Evolutionary conservation across 1,140 invertebrate species (phyloP).

Genomic region (Zophobas atratus): DNA sequence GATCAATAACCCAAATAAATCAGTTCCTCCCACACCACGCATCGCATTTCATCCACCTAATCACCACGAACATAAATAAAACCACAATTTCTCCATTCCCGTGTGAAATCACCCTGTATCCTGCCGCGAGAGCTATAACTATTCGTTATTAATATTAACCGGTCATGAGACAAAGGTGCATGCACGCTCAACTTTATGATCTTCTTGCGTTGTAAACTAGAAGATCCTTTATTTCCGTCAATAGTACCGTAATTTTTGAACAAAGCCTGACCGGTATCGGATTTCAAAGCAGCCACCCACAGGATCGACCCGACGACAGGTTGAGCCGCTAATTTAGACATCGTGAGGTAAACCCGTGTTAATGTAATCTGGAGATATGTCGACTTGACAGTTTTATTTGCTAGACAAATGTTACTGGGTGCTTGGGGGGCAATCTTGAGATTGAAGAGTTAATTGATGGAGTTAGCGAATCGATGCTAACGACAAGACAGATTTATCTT

Average conservation of each 20-base stretch:
- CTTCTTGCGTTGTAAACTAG: neutral
- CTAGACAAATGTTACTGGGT: neutral
- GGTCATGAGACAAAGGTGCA: slow-evolving; percentile 6
- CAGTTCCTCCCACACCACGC: too few relatives aligned
- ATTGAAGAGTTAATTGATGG: too few relatives aligned
- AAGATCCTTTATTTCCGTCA: neutral
- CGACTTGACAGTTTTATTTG: neutral
- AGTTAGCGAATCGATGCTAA: too few relatives aligned
- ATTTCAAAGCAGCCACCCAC: neutral
- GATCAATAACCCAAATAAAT: too few relatives aligned
- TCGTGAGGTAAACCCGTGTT: neutral
- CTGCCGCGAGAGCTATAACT: neutral
- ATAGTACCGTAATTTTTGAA: neutral
- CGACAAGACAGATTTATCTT: too few relatives aligned
- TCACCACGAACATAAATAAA: too few relatives aligned
- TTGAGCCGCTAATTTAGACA: neutral
- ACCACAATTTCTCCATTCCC: neutral
- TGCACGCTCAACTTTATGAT: neutral
- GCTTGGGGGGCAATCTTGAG: neutral
- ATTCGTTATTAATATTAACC: slow-evolving; percentile 11
- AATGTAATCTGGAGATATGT: neutral
- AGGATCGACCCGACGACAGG: slow-evolving; percentile 2
- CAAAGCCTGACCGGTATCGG: neutral
- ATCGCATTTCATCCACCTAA: too few relatives aligned
- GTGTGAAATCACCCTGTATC: slow-evolving; percentile 13